Evolutionary conservation across 2,113 vertebrate species (phyloP).

Genomic region (Cichladusa arquata): DNA sequence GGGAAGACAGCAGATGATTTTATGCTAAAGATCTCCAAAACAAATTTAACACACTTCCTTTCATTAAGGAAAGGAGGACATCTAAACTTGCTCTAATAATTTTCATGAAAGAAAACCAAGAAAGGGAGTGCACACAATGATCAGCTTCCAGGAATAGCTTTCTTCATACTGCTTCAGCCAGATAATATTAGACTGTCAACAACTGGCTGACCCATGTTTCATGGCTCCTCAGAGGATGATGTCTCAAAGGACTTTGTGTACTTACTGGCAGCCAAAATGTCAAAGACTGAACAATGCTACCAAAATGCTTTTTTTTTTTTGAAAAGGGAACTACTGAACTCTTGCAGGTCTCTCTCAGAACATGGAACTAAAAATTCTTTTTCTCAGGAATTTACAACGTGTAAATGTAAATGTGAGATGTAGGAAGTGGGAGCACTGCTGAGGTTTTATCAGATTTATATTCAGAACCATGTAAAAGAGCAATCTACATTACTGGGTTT

Average conservation of each 20-base stretch:
- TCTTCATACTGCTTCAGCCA: not conserved
- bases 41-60: not conserved
- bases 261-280: slow-evolving; percentile 20
- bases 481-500: not conserved
- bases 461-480: not conserved
- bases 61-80: not conserved
- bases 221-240: not conserved
- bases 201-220: not conserved
- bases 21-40: not conserved
- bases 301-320: not conserved
- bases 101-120: not conserved
- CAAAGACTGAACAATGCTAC: not conserved
- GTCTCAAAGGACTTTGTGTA: not conserved
- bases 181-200: not conserved
- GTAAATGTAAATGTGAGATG: not conserved
- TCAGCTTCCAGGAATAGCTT: not conserved
- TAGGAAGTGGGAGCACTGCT: not conserved
- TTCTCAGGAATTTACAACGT: not conserved
- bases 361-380: not conserved
- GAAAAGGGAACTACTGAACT: not conserved
- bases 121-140: not conserved
- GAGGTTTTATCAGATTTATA: not conserved
- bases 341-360: not conserved
- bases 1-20: not conserved
- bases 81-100: not conserved